Evolutionary conservation across 2,797 vertebrate genomes (phyloP).

Genomic region (Macropus fuliginosus): DNA sequence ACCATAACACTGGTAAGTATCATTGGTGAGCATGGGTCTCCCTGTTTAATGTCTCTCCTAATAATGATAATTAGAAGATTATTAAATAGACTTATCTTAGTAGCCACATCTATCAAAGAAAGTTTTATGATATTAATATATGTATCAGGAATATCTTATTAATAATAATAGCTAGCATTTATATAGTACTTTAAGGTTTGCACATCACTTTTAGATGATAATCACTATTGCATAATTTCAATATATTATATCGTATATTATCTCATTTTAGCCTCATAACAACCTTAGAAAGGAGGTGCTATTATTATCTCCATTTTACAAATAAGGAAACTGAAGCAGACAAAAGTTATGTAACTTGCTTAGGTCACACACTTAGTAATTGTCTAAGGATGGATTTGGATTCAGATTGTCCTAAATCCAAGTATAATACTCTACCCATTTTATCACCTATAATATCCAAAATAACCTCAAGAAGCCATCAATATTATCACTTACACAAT

Average conservation of each 20-base stretch:
- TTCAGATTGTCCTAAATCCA: background rate
- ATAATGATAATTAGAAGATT: too few species aligned
- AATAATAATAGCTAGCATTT: too few species aligned
- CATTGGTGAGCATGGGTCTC: too few species aligned
- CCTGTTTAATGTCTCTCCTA: too few species aligned
- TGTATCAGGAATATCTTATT: too few species aligned
- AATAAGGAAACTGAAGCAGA: too few species aligned
- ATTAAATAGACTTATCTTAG: too few species aligned
- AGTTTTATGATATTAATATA: too few species aligned
- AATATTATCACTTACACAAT: background rate
- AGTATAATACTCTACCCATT: background rate
- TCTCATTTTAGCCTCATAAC: background rate
- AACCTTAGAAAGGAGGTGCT: background rate
- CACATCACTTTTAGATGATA: background rate
- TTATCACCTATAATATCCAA: background rate
- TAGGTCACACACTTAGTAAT: background rate
- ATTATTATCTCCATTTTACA: background rate
- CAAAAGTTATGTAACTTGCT: background rate
- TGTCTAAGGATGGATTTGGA: background rate
- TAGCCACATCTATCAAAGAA: too few species aligned
- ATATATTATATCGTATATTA: background rate
- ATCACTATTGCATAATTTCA: background rate
- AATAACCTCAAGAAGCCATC: background rate
- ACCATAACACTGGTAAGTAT: too few species aligned
- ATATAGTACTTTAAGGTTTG: too few species aligned